Conservation (phyloP, 64 coral and sea anemone species). For the Anthopleura sola region DNA sequence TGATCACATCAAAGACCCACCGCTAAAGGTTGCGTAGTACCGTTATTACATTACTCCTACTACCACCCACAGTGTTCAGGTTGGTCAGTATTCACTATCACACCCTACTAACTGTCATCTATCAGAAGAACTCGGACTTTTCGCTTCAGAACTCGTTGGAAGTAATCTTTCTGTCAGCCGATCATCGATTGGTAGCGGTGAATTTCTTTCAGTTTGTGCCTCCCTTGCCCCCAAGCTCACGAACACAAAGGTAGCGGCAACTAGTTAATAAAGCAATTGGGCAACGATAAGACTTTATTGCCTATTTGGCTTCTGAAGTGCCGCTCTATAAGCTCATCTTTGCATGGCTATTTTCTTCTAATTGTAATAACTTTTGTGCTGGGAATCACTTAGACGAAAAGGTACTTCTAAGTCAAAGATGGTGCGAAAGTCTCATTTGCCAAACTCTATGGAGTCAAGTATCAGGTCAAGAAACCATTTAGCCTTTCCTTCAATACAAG, state of each 20-base stretch:
- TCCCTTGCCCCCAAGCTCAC: conserved; percentile 18
- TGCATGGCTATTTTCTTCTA: conserved; percentile 8
- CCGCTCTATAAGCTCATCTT: conserved; percentile 23
- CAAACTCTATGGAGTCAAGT: not conserved
- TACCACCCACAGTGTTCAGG: not conserved
- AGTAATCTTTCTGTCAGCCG: conserved; percentile 1
- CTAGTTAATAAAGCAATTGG: conserved; percentile 19
- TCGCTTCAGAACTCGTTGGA: not conserved
- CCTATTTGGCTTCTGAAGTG: conserved; percentile 27
- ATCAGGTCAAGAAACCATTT: not conserved
- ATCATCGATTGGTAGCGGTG: conserved; percentile 11
- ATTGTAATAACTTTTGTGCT: conserved; percentile 21
- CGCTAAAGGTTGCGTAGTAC: not conserved
- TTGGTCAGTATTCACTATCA: not conserved
- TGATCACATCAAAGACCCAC: not conserved
- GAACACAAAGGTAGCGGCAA: conserved; percentile 17
- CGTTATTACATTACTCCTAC: not conserved
- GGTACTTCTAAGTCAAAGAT: not conserved
- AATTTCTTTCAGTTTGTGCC: not conserved
- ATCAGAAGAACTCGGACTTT: not conserved
- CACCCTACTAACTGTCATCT: not conserved
- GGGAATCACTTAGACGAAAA: not conserved
- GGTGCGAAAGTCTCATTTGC: not conserved
- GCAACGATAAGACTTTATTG: conserved; percentile 21
- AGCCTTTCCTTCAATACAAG: not conserved